A percentile compares a stretch with the other conserved stretches of the same genome.
Evolutionary conservation across 2,797 vertebrate species (phyloP).

Genomic region (Pseudochirops cupreus): DNA sequence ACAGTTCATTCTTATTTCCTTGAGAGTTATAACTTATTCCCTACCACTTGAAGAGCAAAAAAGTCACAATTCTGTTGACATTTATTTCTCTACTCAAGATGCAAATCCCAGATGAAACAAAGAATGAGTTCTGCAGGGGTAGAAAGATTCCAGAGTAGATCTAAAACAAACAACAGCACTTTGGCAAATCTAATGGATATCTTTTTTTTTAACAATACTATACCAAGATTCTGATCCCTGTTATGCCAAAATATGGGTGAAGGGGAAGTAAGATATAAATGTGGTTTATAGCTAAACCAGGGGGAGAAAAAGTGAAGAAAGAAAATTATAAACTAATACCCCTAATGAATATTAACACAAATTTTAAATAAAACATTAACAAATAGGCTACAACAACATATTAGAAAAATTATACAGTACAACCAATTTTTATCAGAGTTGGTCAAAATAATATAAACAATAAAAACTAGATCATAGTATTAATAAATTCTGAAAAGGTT

Average conservation of each 20-base stretch:
- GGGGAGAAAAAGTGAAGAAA: not conserved
- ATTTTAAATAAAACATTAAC: too few relatives aligned
- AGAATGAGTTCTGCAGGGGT: not conserved
- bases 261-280: not conserved
- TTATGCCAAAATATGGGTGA: not conserved
- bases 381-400: too few relatives aligned
- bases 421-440: too few relatives aligned
- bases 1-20: not conserved
- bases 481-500: too few relatives aligned
- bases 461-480: too few relatives aligned
- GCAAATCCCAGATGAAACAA: not conserved
- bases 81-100: not conserved
- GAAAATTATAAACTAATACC: too few relatives aligned
- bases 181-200: too few relatives aligned
- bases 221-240: not conserved
- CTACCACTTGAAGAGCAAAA: not conserved
- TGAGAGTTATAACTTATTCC: not conserved
- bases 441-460: too few relatives aligned
- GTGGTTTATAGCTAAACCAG: not conserved
- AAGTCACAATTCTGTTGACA: not conserved
- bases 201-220: not conserved
- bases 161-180: not conserved
- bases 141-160: not conserved
- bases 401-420: too few relatives aligned
- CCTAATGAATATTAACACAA: too few relatives aligned